Evolutionary conservation across 2,888 invertebrate genomes (phyloP).

Genomic region (Drosophila gaucha): DNA sequence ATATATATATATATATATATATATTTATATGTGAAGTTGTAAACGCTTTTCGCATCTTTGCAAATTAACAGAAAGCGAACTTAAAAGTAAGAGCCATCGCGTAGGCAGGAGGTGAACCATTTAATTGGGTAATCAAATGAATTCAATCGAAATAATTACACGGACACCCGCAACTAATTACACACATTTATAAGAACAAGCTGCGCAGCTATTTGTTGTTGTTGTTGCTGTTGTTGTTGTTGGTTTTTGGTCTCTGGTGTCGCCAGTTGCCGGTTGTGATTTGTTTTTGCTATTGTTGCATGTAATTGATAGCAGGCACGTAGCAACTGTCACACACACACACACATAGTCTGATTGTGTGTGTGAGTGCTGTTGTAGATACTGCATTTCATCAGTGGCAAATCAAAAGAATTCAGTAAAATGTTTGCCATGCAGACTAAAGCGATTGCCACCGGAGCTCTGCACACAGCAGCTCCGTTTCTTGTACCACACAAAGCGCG

Average conservation of each 20-base stretch:
- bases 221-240: conserved; percentile 4
- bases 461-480: conserved; percentile 16
- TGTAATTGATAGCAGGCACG: conserved; percentile 51
- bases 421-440: conserved; percentile 41
- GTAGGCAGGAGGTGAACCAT: conserved; percentile 14
- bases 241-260: conserved; percentile 16
- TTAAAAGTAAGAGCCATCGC: neutral
- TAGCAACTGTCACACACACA: conserved; percentile 22
- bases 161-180: conserved; percentile 46
- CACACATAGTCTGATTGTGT: neutral
- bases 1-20: no score
- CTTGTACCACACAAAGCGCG: conserved; percentile 14
- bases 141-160: conserved; percentile 49
- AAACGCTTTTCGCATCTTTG: neutral
- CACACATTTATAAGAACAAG: conserved; percentile 48
- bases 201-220: neutral
- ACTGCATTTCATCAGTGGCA: conserved; percentile 43
- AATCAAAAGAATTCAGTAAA: conserved; percentile 50
- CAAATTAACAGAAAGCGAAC: conserved; percentile 4
- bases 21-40: no score
- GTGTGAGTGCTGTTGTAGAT: neutral
- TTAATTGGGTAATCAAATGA: conserved; percentile 44
- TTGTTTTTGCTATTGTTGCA: conserved; percentile 38
- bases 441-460: conserved; percentile 8
- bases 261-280: conserved; percentile 25